These are phyloP conservation scores for Azorinus chamasolen DNA, from an alignment of 2,888 invertebrate species.

Conservation along the genomic window DNA sequence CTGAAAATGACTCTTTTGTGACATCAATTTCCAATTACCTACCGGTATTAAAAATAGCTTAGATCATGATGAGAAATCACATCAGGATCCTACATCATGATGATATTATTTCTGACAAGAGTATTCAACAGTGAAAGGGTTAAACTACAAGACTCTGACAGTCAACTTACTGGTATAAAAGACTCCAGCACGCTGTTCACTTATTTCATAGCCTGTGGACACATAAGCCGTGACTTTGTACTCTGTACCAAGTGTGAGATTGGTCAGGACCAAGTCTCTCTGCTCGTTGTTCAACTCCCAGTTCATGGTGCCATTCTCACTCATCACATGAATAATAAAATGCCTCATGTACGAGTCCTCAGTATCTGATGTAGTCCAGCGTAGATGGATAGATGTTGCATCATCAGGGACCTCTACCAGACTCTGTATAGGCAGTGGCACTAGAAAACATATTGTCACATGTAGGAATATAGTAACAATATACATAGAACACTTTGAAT, in stretches of 20 bases:
- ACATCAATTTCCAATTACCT: too few species aligned
- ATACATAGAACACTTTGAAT: too few species aligned
- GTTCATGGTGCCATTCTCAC: constrained; percentile 20
- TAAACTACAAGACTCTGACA: too few species aligned
- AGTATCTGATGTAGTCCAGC: constrained; percentile 46
- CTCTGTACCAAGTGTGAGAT: constrained; percentile 61
- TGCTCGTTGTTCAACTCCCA: constrained; percentile 23
- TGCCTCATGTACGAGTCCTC: constrained; percentile 22
- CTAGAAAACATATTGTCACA: constrained; percentile 33
- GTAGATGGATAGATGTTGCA: constrained; percentile 39
- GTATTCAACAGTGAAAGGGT: too few species aligned
- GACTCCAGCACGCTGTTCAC: constrained; percentile 39
- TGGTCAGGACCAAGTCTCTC: constrained; percentile 48
- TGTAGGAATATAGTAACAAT: background rate
- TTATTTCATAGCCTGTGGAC: constrained; percentile 67
- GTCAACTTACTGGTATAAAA: constrained; percentile 69
- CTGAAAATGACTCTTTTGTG: too few species aligned
- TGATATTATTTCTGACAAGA: too few species aligned
- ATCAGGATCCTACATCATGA: too few species aligned
- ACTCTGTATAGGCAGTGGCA: constrained; percentile 40
- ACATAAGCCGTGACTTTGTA: constrained; percentile 70
- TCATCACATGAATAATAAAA: constrained; percentile 31
- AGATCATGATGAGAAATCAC: too few species aligned
- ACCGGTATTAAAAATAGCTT: too few species aligned
- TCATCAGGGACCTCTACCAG: constrained; percentile 40